Evolutionary conservation across 2,113 vertebrate species (phyloP).

Genomic region (Gallinago undulata): DNA sequence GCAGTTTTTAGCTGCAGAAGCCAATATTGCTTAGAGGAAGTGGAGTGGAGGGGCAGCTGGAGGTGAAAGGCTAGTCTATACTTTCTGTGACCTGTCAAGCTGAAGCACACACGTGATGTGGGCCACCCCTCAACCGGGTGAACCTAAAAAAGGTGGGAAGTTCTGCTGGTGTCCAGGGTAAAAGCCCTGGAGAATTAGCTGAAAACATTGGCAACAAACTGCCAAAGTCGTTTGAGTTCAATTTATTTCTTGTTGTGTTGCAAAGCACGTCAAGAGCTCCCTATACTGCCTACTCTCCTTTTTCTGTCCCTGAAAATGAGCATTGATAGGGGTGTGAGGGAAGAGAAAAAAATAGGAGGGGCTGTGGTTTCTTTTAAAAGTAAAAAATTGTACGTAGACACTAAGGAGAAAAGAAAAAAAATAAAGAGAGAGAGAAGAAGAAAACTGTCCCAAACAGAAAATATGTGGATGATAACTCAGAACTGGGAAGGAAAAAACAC

Average conservation of each 20-base stretch:
- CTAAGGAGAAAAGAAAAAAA: background rate
- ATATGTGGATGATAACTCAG: background rate
- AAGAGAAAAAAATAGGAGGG: background rate
- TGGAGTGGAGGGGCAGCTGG: constrained; percentile 48
- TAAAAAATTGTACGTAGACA: background rate
- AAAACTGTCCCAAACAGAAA: background rate
- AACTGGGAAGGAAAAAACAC: background rate
- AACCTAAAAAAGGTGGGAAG: constrained; percentile 21
- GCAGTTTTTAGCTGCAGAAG: constrained; percentile 58
- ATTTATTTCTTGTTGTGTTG: constrained; percentile 30
- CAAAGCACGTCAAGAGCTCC: background rate
- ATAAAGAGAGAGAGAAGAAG: background rate
- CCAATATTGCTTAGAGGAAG: constrained; percentile 62
- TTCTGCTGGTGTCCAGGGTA: constrained; percentile 19
- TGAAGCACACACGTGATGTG: constrained; percentile 25
- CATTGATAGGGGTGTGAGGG: background rate
- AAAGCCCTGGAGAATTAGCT: constrained; percentile 4
- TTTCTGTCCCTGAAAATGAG: background rate
- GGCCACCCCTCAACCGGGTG: background rate
- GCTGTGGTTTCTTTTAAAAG: background rate
- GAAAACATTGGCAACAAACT: constrained; percentile 41
- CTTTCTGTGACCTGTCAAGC: constrained; percentile 61
- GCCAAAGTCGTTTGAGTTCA: background rate
- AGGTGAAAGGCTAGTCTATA: constrained; percentile 63
- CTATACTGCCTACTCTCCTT: background rate